A percentile compares a stretch with the other conserved stretches of the same genome.
Evolutionary conservation across 1,140 invertebrate genomes (phyloP).

Genomic region (Polypedilum pembai): DNA sequence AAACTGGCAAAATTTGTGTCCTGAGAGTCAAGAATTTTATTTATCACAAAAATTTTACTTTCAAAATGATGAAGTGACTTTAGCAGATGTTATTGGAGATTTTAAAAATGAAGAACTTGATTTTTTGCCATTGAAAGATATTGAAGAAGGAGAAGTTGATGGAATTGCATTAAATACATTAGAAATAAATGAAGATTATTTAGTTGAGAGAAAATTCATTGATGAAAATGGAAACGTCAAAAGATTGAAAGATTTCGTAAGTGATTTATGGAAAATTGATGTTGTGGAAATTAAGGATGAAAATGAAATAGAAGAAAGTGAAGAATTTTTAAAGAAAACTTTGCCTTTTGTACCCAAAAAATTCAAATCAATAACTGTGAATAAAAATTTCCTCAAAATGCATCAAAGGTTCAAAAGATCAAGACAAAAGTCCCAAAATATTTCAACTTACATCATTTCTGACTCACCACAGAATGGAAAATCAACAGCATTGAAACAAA

Average conservation of each 20-base stretch:
- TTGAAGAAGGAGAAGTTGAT: background rate
- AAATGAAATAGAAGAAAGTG: background rate
- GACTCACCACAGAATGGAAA: too few relatives aligned
- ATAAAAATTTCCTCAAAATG: too few relatives aligned
- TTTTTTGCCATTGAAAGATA: background rate
- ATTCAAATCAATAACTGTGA: too few relatives aligned
- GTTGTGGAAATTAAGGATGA: background rate
- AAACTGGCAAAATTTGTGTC: background rate
- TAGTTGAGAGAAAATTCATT: background rate
- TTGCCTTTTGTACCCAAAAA: too few relatives aligned
- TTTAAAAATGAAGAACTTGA: background rate
- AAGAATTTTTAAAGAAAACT: too few relatives aligned
- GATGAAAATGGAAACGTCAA: background rate
- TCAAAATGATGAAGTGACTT: background rate
- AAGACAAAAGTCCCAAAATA: too few relatives aligned
- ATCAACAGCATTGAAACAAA: too few relatives aligned
- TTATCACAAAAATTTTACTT: background rate
- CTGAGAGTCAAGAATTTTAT: background rate
- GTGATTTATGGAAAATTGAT: background rate
- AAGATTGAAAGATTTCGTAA: background rate
- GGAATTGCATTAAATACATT: background rate
- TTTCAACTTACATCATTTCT: too few relatives aligned
- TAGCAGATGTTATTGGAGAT: background rate
- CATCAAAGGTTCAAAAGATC: too few relatives aligned
- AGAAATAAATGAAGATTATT: background rate